phyloP scores from a whole-genome alignment of 2,888 invertebrate species.

The Zelleria hepariella region DNA sequence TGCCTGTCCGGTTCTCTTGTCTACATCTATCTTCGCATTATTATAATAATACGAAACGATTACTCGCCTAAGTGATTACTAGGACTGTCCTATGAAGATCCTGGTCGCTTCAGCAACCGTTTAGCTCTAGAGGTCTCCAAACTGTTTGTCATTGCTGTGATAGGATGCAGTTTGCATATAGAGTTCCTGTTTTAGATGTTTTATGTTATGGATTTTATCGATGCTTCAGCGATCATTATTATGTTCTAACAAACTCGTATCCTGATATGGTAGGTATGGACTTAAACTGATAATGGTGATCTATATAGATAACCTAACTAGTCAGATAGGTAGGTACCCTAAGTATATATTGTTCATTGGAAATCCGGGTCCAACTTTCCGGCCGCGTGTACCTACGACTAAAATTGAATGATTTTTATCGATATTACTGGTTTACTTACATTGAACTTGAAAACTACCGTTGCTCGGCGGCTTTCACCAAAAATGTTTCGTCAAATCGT shows the following conservation, averaged over 20 bases:
- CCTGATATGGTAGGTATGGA: too few relatives aligned
- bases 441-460: neutral
- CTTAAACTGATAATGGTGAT: too few relatives aligned
- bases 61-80: neutral
- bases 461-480: neutral
- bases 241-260: too few relatives aligned
- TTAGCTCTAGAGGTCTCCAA: too few relatives aligned
- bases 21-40: constrained; percentile 11
- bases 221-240: too few relatives aligned
- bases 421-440: neutral
- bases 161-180: too few relatives aligned
- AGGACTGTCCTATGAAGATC: neutral
- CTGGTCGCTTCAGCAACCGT: too few relatives aligned
- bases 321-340: neutral
- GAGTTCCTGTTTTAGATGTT: too few relatives aligned
- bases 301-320: too few relatives aligned
- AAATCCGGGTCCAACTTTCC: neutral
- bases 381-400: neutral
- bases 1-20: constrained; percentile 27
- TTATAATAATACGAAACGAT: neutral
- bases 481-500: neutral
- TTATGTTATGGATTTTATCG: too few relatives aligned
- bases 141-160: too few relatives aligned
- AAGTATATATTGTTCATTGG: neutral
- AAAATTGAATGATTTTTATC: neutral